A percentile compares a stretch with the other conserved stretches of the same genome.
Evolutionary conservation across 2,888 invertebrate species (phyloP).

Genomic region (Cryptus viduatorius): DNA sequence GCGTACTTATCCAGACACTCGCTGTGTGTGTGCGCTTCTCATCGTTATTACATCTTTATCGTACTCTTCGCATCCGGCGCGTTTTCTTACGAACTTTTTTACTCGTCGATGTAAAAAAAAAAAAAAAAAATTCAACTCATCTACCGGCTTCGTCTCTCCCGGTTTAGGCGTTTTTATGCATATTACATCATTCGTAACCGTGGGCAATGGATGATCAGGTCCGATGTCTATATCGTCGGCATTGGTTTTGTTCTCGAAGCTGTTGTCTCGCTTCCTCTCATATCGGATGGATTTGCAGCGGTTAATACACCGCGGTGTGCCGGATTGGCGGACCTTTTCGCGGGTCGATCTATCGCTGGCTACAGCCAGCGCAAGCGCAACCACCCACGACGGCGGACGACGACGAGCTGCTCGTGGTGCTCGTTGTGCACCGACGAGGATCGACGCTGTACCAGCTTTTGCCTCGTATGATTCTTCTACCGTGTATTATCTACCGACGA

Average conservation of each 20-base stretch:
- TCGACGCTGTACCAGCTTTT: conserved; percentile 28
- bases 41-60: background rate
- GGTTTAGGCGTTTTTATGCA: background rate
- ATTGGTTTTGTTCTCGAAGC: background rate
- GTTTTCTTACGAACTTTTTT: background rate
- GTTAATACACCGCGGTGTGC: conserved; percentile 57
- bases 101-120: no score
- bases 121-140: no score
- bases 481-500: background rate
- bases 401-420: background rate
- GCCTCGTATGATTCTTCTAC: background rate
- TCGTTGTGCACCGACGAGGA: conserved; percentile 18
- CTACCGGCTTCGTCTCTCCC: no score
- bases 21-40: background rate
- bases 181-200: background rate
- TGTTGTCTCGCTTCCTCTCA: conserved; percentile 53
- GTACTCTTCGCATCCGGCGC: background rate
- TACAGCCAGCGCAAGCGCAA: conserved; percentile 75
- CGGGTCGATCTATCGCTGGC: conserved; percentile 82
- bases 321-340: conserved; percentile 78
- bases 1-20: background rate
- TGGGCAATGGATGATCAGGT: background rate
- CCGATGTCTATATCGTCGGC: background rate
- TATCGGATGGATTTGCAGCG: conserved; percentile 19
- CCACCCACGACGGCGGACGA: conserved; percentile 17